Evolutionary conservation across 2,797 vertebrate genomes (phyloP).

Genomic region (Scarus forsteni): DNA sequence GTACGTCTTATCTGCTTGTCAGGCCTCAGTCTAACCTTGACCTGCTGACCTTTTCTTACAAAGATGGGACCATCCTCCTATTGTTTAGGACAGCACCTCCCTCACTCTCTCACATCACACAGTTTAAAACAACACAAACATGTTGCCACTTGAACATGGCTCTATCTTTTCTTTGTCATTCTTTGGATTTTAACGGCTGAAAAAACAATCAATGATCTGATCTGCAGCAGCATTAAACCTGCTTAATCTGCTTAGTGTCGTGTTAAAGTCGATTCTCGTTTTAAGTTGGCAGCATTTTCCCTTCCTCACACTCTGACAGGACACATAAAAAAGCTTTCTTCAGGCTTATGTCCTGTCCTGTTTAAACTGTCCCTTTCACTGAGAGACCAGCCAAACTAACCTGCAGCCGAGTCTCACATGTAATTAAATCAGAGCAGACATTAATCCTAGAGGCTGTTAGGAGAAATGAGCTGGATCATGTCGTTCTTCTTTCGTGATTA

Average conservation of each 20-base stretch:
- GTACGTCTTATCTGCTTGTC: conserved; percentile 67
- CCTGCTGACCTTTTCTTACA: conserved; percentile 47
- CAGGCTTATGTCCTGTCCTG: conserved; percentile 3
- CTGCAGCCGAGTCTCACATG: conserved; percentile 34
- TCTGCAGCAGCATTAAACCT: conserved; percentile 32
- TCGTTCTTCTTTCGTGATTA: conserved; percentile 48
- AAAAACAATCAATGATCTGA: conserved; percentile 26
- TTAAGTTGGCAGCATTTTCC: neutral
- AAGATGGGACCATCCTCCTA: conserved; percentile 76
- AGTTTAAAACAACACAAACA: neutral
- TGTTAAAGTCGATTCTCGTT: conserved; percentile 11
- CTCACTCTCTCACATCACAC: conserved; percentile 2
- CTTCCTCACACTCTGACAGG: conserved; percentile 6
- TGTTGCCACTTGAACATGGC: neutral
- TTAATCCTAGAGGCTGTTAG: conserved; percentile 59
- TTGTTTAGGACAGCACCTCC: conserved; percentile 68
- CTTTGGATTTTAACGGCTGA: conserved; percentile 14
- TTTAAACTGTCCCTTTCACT: conserved; percentile 17
- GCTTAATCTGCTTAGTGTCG: conserved; percentile 31
- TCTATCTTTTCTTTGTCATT: conserved; percentile 2
- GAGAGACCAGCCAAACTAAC: conserved; percentile 12
- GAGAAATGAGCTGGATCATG: conserved; percentile 65
- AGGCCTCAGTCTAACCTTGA: conserved; percentile 74
- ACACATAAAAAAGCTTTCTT: neutral
- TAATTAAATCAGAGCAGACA: conserved; percentile 64